Evolutionary conservation across 2,888 invertebrate genomes (phyloP).

Genomic region (Uloborus plumipes): DNA sequence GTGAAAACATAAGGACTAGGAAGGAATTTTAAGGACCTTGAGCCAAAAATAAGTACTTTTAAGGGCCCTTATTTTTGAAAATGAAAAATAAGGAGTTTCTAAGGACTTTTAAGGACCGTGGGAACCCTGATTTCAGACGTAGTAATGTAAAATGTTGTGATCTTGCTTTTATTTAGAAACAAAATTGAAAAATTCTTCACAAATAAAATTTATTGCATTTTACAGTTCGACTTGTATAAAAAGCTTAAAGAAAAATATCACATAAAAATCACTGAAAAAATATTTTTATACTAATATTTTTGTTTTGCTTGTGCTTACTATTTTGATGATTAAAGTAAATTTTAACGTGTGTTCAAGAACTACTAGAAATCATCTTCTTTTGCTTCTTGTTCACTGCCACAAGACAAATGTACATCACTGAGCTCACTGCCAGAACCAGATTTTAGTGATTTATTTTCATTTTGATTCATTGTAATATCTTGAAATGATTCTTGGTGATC

Average conservation of each 20-base stretch:
- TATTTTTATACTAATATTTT: neutral
- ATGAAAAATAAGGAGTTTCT: no score
- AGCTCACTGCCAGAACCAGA: conserved; percentile 45
- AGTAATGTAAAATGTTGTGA: neutral
- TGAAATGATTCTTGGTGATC: no score
- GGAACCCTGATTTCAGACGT: no score
- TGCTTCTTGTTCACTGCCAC: conserved; percentile 52
- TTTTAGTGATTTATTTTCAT: neutral
- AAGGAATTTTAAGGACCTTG: no score
- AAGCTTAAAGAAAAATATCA: neutral
- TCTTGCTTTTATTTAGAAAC: neutral
- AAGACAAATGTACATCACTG: conserved; percentile 52
- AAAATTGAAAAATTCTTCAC: neutral
- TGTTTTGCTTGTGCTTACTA: neutral
- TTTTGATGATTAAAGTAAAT: neutral
- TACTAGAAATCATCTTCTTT: conserved; percentile 20
- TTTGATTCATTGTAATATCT: no score
- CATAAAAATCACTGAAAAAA: neutral
- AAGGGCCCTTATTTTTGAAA: no score
- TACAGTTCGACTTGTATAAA: neutral
- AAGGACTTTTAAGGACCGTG: no score
- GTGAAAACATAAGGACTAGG: no score
- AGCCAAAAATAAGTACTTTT: no score
- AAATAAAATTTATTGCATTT: neutral
- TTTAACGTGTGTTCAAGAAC: neutral